A percentile compares a stretch with the other conserved stretches of the same genome.
phyloP scores from a whole-genome alignment of 2,113 vertebrate genomes.

The Zosterops hypoxanthus region DNA sequence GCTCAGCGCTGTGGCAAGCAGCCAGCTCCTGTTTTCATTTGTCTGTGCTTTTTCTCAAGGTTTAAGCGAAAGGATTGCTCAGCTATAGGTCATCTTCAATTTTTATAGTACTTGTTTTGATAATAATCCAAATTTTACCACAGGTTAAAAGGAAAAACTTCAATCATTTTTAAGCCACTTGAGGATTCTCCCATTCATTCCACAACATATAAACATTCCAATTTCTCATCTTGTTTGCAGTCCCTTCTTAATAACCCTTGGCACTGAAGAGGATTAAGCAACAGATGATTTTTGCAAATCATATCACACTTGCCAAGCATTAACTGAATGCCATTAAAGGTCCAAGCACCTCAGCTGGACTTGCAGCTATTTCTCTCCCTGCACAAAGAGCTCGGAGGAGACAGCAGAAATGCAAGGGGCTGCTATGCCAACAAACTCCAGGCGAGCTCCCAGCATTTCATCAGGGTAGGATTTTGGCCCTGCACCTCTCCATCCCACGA shows the following conservation, averaged over 20 bases:
- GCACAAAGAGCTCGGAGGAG: not conserved
- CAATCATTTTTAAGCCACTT: not conserved
- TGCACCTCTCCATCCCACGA: not conserved
- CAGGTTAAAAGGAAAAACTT: not conserved
- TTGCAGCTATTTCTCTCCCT: not conserved
- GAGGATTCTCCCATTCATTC: not conserved
- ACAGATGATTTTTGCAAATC: not conserved
- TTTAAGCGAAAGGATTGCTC: not conserved
- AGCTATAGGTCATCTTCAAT: not conserved
- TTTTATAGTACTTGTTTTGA: not conserved
- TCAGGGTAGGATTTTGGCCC: not conserved
- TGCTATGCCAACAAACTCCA: not conserved
- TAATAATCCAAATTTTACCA: not conserved
- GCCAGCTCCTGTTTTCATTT: not conserved
- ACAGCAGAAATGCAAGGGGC: not conserved
- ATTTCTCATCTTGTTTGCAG: not conserved
- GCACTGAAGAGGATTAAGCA: conserved; percentile 18
- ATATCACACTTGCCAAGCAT: not conserved
- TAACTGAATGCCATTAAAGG: not conserved
- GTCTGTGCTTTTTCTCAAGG: not conserved
- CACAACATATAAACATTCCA: not conserved
- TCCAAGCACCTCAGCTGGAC: not conserved
- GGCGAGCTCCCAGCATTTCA: not conserved
- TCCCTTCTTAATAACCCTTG: not conserved
- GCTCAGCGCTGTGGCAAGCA: not conserved